Evolutionary conservation across 2,113 vertebrate species (phyloP).

Genomic region (Poecilia latipinna): DNA sequence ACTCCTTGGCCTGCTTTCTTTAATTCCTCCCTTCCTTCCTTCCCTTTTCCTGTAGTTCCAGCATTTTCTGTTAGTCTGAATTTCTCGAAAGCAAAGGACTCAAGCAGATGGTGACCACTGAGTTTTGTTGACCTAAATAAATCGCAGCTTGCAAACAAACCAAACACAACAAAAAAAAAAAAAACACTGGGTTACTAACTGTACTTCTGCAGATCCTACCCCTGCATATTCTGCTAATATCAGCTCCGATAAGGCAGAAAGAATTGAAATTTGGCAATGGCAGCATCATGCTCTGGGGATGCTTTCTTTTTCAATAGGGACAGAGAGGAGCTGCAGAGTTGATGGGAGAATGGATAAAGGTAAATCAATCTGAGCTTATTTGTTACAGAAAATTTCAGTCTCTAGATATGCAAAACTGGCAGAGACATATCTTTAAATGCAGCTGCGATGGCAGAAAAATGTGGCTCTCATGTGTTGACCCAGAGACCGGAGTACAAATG

Average conservation of each 20-base stretch:
- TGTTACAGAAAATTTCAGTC: neutral
- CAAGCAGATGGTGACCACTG: constrained; percentile 1
- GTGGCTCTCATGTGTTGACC: neutral
- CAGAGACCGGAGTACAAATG: neutral
- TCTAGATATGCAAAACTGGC: neutral
- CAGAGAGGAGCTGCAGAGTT: neutral
- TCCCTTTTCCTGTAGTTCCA: neutral
- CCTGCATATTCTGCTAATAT: no score
- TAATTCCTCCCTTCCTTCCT: neutral
- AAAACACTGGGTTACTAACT: neutral
- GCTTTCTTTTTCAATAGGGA: neutral
- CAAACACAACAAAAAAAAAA: neutral
- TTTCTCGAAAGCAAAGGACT: constrained; percentile 1
- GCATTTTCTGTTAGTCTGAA: constrained; percentile 1
- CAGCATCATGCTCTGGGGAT: neutral
- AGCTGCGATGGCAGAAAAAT: neutral
- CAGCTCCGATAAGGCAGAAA: no score
- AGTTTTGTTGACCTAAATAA: neutral
- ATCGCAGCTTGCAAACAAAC: neutral
- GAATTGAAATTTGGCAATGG: neutral
- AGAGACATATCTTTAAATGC: neutral
- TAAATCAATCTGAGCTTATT: neutral
- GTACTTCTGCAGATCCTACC: no score
- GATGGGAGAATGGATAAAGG: neutral
- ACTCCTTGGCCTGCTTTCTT: neutral